A percentile compares a stretch with the other conserved stretches of the same genome.
Conservation (phyloP, 2,797 vertebrate genomes). For the Coregonus ussuriensis region DNA sequence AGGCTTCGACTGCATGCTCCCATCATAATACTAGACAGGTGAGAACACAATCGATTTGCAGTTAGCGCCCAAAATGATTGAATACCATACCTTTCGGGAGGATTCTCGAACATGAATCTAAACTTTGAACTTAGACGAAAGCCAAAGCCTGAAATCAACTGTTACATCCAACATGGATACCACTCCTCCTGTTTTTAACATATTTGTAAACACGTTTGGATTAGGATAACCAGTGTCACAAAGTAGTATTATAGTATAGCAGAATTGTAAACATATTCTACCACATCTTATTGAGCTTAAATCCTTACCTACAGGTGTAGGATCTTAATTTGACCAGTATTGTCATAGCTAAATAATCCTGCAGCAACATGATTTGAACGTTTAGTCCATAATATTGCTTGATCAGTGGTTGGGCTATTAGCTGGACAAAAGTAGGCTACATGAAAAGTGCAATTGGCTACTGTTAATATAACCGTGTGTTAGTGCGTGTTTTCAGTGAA, state of each 20-base stretch:
- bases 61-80: not conserved
- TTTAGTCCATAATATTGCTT: no score
- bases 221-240: not conserved
- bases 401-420: no score
- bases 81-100: not conserved
- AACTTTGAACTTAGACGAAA: not conserved
- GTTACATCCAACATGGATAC: not conserved
- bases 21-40: not conserved
- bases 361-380: no score
- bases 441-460: no score
- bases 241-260: not conserved
- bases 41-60: slow-evolving; percentile 3
- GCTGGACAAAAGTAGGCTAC: no score
- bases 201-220: not conserved
- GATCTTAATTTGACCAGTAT: no score
- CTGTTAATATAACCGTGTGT: no score
- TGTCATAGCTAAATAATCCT: no score
- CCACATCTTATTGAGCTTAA: no score
- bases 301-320: no score
- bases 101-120: not conserved
- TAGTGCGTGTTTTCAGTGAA: no score
- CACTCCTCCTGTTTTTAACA: not conserved
- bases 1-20: not conserved
- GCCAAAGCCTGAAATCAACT: not conserved
- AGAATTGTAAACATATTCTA: no score